Base-by-base conservation (phyloP, 2,888 invertebrate genomes). In the Phasia obesa region DNA sequence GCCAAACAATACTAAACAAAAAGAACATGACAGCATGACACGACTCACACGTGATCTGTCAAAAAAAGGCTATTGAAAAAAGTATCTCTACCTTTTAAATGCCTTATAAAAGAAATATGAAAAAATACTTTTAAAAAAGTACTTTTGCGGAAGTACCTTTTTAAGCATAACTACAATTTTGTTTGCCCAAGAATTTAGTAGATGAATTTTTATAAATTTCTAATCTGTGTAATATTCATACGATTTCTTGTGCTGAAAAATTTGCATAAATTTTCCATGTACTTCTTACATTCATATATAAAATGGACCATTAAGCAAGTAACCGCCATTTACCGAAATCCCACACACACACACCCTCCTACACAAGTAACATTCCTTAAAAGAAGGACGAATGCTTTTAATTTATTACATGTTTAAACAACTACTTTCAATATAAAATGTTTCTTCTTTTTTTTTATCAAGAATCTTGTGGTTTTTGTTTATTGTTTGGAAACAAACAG, bases 391-490 rank as follows among this genome's bases (percentile, higher is more conserved):
- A 1, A 4, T 42, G 53, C 21, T 67, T 67, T 23, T 25, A 67
- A 53, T 67, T 67, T 67, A 38, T 53, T 38, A 53, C 38, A 53
- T 38, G 5, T 25, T 65, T 13, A 38, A 35, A 35, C 19, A 35
- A 49, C 15, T 6, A 51, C 9, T 42, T 42, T 42, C 15, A 13
- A 42, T 42, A 15, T 42, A 42, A 42, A 42, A 3, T 42, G 6
- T 5, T 15, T n/a, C 13, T 42, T n/a, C 11, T 9, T 35, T 3
- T 11, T 27, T 27, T 42, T 15, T 42, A 42, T 1, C 38, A 42
- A 42, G 38, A n/a, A 42, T 42, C 15, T 42, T 11, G 15, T 42
- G 0, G 15, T 42, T 42, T 13, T 42, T 42, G 4, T 42, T 42
- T 13, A 5, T 42, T 42, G 15, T 42, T 42, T 42, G 13, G 38